These are phyloP conservation scores for Morone saxatilis DNA, from an alignment of 2,113 vertebrate species.

Conservation along the genomic window DNA sequence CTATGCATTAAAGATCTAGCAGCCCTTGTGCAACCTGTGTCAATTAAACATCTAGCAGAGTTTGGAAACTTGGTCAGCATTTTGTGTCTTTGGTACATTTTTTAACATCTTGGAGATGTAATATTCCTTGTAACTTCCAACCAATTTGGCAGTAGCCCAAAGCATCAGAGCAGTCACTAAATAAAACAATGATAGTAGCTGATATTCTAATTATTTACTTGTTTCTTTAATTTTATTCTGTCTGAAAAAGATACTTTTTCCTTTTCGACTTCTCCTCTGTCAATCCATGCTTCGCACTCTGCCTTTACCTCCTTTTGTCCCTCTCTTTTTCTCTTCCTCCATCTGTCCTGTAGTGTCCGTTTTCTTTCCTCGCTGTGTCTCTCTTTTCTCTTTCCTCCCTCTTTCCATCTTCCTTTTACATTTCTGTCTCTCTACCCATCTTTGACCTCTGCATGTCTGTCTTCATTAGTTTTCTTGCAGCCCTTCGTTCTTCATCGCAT, in stretches of 20 bases:
- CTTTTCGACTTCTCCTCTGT: background rate
- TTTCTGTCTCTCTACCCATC: background rate
- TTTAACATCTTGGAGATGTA: background rate
- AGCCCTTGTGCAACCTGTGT: background rate
- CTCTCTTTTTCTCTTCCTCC: background rate
- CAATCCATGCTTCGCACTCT: background rate
- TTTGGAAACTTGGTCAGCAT: too few relatives aligned
- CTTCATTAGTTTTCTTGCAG: conserved; percentile 25
- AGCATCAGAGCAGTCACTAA: background rate
- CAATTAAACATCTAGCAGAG: background rate
- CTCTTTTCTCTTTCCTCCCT: background rate
- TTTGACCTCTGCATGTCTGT: conserved; percentile 35
- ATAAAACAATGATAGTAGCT: background rate
- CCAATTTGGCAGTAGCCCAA: background rate
- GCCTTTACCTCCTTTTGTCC: background rate
- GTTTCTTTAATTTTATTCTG: background rate
- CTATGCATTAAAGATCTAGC: background rate
- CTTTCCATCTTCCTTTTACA: background rate
- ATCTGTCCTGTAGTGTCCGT: background rate
- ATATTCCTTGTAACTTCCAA: background rate
- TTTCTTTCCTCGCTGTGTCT: background rate
- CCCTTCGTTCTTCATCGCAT: conserved; percentile 20
- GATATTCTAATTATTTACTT: background rate
- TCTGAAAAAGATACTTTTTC: background rate
- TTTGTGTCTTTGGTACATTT: background rate